Conservation (phyloP, 2,113 vertebrate genomes). For the Pachypanchax playfairii region DNA sequence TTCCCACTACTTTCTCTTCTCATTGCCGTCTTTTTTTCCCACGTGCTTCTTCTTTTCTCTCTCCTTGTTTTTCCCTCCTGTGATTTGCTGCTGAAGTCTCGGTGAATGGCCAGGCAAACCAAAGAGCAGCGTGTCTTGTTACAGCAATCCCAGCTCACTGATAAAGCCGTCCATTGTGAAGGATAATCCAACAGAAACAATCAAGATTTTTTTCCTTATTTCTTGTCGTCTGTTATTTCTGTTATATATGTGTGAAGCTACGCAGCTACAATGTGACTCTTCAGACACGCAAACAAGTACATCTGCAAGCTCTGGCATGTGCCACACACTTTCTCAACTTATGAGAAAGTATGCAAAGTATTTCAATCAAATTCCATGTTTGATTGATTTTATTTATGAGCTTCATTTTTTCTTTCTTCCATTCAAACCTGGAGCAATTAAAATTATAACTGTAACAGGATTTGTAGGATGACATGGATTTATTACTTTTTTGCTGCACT, state of each 20-base stretch:
- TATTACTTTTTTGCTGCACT: conserved; percentile 2
- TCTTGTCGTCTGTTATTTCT: conserved; percentile 46
- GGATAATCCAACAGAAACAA: conserved; percentile 73
- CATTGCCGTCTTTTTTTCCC: conserved; percentile 25
- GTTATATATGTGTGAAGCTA: not conserved
- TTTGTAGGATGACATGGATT: conserved; percentile 7
- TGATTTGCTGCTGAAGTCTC: conserved; percentile 32
- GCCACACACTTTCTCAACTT: conserved; percentile 27
- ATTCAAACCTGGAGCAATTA: conserved; percentile 4
- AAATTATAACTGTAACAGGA: conserved; percentile 8
- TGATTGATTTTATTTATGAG: conserved; percentile 28
- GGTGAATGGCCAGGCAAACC: conserved; percentile 50
- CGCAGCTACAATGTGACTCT: conserved; percentile 4
- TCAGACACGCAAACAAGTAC: conserved; percentile 37
- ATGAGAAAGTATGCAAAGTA: conserved; percentile 62
- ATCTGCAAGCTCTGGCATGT: conserved; percentile 54
- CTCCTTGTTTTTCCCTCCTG: conserved; percentile 27
- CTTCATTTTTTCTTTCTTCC: conserved; percentile 7
- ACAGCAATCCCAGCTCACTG: conserved; percentile 58
- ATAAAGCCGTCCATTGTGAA: conserved; percentile 71
- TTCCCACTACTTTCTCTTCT: conserved; percentile 19
- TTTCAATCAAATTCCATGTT: conserved; percentile 39
- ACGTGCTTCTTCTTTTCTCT: conserved; percentile 34
- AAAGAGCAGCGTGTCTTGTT: conserved; percentile 72
- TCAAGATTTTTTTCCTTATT: conserved; percentile 56